These are phyloP conservation scores for Bilobella aurantiaca DNA, from an alignment of 1,140 invertebrate species.

Conservation along the genomic window DNA sequence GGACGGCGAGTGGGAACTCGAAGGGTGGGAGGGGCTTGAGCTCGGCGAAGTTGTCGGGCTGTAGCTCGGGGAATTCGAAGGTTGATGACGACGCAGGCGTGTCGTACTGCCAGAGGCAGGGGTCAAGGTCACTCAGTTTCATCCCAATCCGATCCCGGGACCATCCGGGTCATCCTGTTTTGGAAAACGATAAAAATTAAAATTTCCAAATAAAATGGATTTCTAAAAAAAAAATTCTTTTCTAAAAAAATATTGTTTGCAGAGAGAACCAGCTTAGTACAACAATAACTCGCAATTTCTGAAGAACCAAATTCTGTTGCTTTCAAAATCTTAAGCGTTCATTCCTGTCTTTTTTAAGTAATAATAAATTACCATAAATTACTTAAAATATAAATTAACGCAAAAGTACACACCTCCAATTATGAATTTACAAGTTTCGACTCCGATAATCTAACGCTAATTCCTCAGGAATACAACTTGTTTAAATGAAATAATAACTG, in stretches of 20 bases:
- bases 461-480: too few relatives aligned
- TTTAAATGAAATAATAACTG: too few relatives aligned
- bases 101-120: slow-evolving; percentile 15
- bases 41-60: slow-evolving; percentile 55
- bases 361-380: too few relatives aligned
- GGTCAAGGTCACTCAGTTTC: slow-evolving; percentile 15
- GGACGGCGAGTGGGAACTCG: slow-evolving; percentile 42
- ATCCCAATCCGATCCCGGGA: background rate
- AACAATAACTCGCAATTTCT: background rate
- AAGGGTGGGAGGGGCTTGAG: slow-evolving; percentile 76
- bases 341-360: too few relatives aligned
- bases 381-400: too few relatives aligned
- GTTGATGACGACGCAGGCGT: background rate
- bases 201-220: background rate
- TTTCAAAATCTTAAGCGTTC: too few relatives aligned
- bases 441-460: too few relatives aligned
- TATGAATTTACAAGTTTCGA: too few relatives aligned
- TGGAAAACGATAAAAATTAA: background rate
- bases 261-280: too few relatives aligned
- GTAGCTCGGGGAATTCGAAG: slow-evolving; percentile 11
- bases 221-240: background rate
- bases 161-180: slow-evolving; percentile 9
- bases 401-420: too few relatives aligned
- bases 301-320: too few relatives aligned
- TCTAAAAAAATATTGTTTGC: background rate